These are phyloP conservation scores for Rhinophrynus dorsalis DNA, from an alignment of 2,797 vertebrate genomes.

Conservation along the genomic window DNA sequence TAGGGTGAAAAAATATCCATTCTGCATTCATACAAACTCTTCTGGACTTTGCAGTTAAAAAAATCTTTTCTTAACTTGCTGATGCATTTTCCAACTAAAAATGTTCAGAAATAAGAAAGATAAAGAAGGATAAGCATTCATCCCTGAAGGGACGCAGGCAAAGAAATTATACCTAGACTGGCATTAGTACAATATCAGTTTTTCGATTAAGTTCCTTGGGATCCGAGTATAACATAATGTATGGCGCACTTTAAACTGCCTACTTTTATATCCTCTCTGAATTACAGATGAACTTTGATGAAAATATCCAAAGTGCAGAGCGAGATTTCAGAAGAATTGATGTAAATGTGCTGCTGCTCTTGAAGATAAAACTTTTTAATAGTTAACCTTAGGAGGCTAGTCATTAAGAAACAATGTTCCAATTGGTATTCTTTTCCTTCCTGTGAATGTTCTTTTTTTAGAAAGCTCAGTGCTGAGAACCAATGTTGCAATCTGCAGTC, in stretches of 20 bases:
- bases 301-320: constrained; percentile 5
- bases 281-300: constrained; percentile 28
- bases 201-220: background rate
- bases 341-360: background rate
- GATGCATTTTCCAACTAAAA: background rate
- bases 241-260: constrained; percentile 7
- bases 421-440: background rate
- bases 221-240: constrained; percentile 20
- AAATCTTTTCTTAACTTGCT: background rate
- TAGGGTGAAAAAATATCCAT: background rate
- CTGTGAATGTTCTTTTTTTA: background rate
- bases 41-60: background rate
- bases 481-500: background rate
- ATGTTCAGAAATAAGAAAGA: constrained; percentile 5
- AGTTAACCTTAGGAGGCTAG: constrained; percentile 7
- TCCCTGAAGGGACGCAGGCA: background rate
- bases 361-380: constrained; percentile 31
- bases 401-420: constrained; percentile 8
- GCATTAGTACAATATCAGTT: constrained; percentile 17
- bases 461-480: background rate
- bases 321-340: constrained; percentile 6
- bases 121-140: constrained; percentile 11
- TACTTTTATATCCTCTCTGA: constrained; percentile 10
- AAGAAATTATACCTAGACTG: constrained; percentile 7
- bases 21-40: background rate